Percentiles rank a stretch among this genome's conserved stretches.
Conservation (phyloP, 2,888 invertebrate species). For the Tetragonula carbonaria region DNA sequence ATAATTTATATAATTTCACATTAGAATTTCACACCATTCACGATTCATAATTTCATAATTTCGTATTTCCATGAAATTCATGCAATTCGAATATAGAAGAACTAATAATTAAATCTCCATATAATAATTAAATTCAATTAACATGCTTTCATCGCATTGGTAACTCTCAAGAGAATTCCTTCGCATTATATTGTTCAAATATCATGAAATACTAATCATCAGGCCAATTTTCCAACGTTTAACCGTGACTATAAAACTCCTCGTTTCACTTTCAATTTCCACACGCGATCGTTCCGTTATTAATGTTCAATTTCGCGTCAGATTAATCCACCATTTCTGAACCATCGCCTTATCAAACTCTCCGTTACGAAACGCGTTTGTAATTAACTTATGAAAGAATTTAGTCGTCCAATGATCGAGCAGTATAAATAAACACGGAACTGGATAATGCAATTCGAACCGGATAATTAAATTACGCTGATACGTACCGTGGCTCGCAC, state of each 20-base stretch:
- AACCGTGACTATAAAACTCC: neutral
- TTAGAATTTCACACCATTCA: no score
- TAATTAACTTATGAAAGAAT: neutral
- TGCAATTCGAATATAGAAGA: no score
- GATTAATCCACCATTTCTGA: neutral
- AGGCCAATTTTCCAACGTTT: neutral
- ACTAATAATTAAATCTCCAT: no score
- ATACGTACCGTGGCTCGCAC: no score
- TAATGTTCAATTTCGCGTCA: neutral
- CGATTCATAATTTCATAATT: no score
- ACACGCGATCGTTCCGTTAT: neutral
- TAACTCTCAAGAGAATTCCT: no score
- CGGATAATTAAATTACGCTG: constrained; percentile 6
- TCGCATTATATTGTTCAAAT: neutral
- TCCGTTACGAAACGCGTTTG: constrained; percentile 4
- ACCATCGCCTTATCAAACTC: neutral
- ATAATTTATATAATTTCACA: no score
- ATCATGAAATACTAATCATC: neutral
- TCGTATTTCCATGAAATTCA: no score
- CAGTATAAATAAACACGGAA: neutral
- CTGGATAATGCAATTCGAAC: neutral
- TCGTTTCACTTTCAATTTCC: neutral
- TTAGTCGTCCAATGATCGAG: neutral
- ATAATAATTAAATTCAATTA: neutral
- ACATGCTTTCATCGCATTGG: neutral